phyloP scores from a whole-genome alignment of 1,140 invertebrate species.

The Drosophila busckii region DNA sequence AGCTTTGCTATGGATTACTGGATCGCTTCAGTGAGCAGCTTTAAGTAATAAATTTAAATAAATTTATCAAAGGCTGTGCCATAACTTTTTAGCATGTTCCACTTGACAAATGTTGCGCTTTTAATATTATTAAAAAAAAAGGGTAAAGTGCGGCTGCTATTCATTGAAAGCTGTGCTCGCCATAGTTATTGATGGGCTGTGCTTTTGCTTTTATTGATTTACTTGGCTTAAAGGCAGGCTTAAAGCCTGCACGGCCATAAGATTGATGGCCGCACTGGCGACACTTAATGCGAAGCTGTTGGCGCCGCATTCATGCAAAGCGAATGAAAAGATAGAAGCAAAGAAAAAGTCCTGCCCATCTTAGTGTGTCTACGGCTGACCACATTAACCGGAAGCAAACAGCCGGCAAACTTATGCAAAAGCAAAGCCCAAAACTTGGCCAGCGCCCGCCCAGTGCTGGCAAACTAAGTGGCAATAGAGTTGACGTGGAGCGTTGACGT shows the following conservation, averaged over 20 bases:
- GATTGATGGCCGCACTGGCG: constrained; percentile 56
- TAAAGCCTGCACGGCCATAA: constrained; percentile 8
- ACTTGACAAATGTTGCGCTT: constrained; percentile 30
- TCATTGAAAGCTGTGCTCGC: constrained; percentile 7
- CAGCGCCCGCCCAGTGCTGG: constrained; percentile 45
- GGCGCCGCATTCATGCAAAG: constrained; percentile 6
- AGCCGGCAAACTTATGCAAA: constrained; percentile 68
- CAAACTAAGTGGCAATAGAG: constrained; percentile 45
- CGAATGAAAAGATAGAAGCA: background rate
- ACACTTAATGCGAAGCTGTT: constrained; percentile 32
- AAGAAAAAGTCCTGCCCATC: constrained; percentile 59
- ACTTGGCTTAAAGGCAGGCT: constrained; percentile 18
- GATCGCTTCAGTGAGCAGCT: background rate
- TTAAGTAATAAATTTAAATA: constrained; percentile 12
- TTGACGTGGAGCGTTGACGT: constrained; percentile 46
- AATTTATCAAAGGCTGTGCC: constrained; percentile 1
- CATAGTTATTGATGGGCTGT: constrained; percentile 60
- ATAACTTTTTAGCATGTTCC: background rate
- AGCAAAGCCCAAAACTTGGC: constrained; percentile 53
- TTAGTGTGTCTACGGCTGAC: constrained; percentile 56
- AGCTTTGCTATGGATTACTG: constrained; percentile 15
- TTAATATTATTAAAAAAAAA: constrained; percentile 45
- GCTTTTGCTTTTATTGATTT: constrained; percentile 41
- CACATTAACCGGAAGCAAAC: constrained; percentile 73
- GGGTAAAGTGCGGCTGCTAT: constrained; percentile 14